Evolutionary conservation across 2,888 invertebrate species (phyloP).

Genomic region (Mycalesis mineus): DNA sequence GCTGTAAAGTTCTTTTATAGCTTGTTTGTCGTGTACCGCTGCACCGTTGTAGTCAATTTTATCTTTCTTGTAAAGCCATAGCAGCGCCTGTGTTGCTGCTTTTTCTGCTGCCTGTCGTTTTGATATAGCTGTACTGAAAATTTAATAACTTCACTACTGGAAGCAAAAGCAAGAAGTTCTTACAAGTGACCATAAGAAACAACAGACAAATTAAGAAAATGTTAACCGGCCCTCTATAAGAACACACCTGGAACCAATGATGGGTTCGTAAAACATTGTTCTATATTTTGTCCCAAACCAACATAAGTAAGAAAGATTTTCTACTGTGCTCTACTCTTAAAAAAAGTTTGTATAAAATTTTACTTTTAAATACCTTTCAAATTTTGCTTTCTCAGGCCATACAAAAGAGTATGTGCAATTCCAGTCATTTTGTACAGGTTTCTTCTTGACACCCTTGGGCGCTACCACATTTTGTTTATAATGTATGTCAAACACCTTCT

Average conservation of each 20-base stretch:
- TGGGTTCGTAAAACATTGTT: no score
- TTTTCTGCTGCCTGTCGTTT: slow-evolving; percentile 76
- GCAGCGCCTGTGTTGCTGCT: slow-evolving; percentile 74
- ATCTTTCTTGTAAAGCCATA: slow-evolving; percentile 70
- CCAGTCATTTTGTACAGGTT: slow-evolving; percentile 61
- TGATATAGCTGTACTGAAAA: slow-evolving; percentile 58
- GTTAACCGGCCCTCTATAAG: no score
- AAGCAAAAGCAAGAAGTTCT: no score
- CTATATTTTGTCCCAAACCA: no score
- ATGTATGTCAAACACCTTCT: slow-evolving; percentile 60
- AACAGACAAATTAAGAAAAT: no score
- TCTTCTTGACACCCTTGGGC: slow-evolving; percentile 52
- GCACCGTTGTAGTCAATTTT: slow-evolving; percentile 66
- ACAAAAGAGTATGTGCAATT: slow-evolving; percentile 69
- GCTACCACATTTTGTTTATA: slow-evolving; percentile 50
- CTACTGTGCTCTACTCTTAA: no score
- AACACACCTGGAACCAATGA: no score
- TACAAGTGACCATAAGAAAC: no score
- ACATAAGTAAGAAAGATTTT: no score
- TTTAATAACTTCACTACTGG: background rate
- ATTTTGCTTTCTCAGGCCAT: slow-evolving; percentile 79
- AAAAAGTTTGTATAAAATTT: no score
- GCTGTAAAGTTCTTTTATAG: slow-evolving; percentile 50
- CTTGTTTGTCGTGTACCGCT: slow-evolving; percentile 67
- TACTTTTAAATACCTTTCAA: slow-evolving; percentile 54